Conservation (phyloP, 2,113 vertebrate genomes). For the Tachysurus fulvidraco region DNA sequence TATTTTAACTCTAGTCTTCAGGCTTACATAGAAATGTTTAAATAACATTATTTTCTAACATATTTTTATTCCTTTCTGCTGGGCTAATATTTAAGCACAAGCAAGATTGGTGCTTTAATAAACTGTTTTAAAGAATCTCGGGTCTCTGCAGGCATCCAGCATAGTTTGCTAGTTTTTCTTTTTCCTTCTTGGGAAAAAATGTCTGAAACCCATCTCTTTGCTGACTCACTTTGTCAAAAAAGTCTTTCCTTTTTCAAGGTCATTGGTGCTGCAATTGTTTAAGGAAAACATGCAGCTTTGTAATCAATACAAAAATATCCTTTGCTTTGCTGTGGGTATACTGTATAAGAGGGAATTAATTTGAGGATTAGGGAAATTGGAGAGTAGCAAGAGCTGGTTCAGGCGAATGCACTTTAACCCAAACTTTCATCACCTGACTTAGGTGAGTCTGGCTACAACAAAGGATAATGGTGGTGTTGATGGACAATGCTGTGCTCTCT, state of each 20-base stretch:
- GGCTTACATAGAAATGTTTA: no score
- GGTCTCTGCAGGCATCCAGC: slow-evolving; percentile 17
- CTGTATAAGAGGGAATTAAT: slow-evolving; percentile 67
- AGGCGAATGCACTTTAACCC: slow-evolving; percentile 77
- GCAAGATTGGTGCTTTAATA: not conserved
- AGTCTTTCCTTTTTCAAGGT: slow-evolving; percentile 47
- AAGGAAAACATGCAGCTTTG: slow-evolving; percentile 53
- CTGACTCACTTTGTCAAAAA: slow-evolving; percentile 39
- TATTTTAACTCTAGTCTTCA: no score
- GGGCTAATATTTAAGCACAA: not conserved
- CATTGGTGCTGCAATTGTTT: slow-evolving; percentile 47
- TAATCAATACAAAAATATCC: slow-evolving; percentile 62
- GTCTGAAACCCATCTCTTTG: slow-evolving; percentile 40
- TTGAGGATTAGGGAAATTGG: slow-evolving; percentile 65
- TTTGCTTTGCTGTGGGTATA: slow-evolving; percentile 53
- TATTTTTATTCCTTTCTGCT: not conserved
- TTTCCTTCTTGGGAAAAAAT: slow-evolving; percentile 1
- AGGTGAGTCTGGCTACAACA: slow-evolving; percentile 74
- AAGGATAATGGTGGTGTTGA: slow-evolving; percentile 81
- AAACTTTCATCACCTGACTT: slow-evolving; percentile 80
- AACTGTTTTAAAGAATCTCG: not conserved
- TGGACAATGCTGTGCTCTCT: slow-evolving; percentile 65
- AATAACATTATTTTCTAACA: no score
- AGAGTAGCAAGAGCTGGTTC: slow-evolving; percentile 61
- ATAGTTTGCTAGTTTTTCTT: not conserved